Conservation (phyloP, 1,140 invertebrate genomes). For the Leptinotarsa texana region DNA sequence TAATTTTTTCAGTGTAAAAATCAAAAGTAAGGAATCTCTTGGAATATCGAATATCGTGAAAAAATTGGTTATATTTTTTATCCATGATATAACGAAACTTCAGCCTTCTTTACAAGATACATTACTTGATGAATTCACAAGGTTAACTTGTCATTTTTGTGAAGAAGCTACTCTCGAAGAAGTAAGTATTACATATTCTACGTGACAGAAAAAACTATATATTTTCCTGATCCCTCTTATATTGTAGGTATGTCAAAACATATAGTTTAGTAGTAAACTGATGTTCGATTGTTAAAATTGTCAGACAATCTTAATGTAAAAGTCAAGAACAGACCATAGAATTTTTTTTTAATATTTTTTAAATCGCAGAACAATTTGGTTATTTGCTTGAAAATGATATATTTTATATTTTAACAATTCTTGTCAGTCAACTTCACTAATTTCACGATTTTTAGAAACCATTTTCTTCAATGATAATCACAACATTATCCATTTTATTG, state of each 20-base stretch:
- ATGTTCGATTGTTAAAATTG: too few species aligned
- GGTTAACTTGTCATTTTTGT: conserved; percentile 75
- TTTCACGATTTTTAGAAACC: too few species aligned
- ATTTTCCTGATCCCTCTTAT: neutral
- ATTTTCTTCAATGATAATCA: too few species aligned
- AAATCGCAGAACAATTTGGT: neutral
- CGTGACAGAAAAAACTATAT: neutral
- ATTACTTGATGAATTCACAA: conserved; percentile 67
- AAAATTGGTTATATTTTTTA: conserved; percentile 69
- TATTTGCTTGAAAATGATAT: neutral
- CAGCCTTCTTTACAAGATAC: conserved; percentile 55
- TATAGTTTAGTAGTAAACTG: too few species aligned
- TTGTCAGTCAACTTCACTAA: too few species aligned
- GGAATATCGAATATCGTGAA: conserved; percentile 70
- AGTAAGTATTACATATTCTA: conserved; percentile 59
- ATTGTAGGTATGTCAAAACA: neutral
- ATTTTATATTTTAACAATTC: neutral
- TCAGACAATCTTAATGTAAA: neutral
- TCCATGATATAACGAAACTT: conserved; percentile 59
- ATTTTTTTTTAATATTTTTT: too few species aligned
- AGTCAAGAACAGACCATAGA: neutral
- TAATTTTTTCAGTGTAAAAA: conserved; percentile 58
- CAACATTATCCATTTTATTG: too few species aligned
- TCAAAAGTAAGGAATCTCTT: conserved; percentile 66
- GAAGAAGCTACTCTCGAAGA: conserved; percentile 76